Evolutionary conservation across 2,888 invertebrate species (phyloP).

Genomic region (Cryptocheilus praepositus): DNA sequence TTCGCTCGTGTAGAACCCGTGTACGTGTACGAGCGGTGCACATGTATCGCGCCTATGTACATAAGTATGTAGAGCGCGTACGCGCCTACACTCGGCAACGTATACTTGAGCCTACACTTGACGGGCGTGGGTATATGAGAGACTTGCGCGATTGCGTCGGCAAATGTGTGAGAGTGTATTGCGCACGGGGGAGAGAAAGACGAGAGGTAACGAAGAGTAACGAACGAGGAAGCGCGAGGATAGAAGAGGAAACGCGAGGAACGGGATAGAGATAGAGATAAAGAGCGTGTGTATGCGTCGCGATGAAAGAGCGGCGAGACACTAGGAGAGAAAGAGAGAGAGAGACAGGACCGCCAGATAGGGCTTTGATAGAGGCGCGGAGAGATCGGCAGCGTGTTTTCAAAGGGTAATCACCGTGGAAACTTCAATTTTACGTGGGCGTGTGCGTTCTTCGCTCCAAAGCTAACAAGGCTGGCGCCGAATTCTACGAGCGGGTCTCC

Average conservation of each 20-base stretch:
- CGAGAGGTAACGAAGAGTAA: neutral
- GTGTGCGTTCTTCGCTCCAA: neutral
- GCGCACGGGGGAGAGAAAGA: slow-evolving; percentile 7
- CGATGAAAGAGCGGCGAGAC: neutral
- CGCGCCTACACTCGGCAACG: too few relatives aligned
- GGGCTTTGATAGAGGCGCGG: neutral
- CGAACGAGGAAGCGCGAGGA: neutral
- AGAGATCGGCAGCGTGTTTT: slow-evolving; percentile 16
- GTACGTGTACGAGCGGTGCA: neutral
- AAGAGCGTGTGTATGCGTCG: neutral
- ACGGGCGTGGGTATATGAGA: neutral
- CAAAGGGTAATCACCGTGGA: slow-evolving; percentile 10
- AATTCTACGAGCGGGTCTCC: slow-evolving; percentile 18
- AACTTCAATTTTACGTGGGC: slow-evolving; percentile 28
- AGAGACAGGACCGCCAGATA: slow-evolving; percentile 5
- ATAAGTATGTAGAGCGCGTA: too few relatives aligned
- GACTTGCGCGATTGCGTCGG: neutral
- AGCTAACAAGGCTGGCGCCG: slow-evolving; percentile 22
- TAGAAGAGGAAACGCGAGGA: neutral
- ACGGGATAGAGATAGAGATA: slow-evolving; percentile 6
- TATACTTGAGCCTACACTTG: too few relatives aligned
- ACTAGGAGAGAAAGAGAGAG: neutral
- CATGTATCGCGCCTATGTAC: too few relatives aligned
- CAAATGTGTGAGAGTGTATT: neutral
- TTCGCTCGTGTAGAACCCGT: neutral